These are phyloP conservation scores for Ceryle rudis DNA, from an alignment of 2,797 vertebrate species.

Conservation along the genomic window DNA sequence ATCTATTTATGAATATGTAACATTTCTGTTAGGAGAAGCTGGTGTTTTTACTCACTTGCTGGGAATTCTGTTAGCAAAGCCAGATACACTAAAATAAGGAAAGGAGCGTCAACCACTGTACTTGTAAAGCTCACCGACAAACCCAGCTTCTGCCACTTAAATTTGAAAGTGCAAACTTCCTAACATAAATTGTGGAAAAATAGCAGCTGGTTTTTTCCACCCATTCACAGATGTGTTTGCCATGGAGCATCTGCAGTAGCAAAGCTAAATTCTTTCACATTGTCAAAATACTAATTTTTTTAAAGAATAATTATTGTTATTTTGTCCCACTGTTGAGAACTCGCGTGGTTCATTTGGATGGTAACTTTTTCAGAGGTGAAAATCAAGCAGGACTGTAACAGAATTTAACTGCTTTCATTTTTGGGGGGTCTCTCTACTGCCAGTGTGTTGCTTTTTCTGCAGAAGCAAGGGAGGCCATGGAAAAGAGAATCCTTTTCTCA, in stretches of 20 bases:
- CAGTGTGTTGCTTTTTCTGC: background rate
- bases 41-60: background rate
- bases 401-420: background rate
- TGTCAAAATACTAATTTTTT: background rate
- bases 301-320: background rate
- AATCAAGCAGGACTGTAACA: background rate
- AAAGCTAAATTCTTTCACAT: background rate
- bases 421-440: background rate
- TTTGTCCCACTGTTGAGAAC: background rate
- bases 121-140: background rate
- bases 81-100: background rate
- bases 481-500: background rate
- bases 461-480: background rate
- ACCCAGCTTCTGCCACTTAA: background rate
- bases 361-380: background rate
- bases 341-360: background rate
- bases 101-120: background rate
- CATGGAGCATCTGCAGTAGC: background rate
- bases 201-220: background rate
- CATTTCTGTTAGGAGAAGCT: background rate
- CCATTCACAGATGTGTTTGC: background rate
- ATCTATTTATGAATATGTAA: background rate
- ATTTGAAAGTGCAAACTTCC: background rate
- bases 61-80: background rate
- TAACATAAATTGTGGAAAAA: background rate